phyloP scores from a whole-genome alignment of 2,113 vertebrate species.

The Aptenodytes patagonicus region DNA sequence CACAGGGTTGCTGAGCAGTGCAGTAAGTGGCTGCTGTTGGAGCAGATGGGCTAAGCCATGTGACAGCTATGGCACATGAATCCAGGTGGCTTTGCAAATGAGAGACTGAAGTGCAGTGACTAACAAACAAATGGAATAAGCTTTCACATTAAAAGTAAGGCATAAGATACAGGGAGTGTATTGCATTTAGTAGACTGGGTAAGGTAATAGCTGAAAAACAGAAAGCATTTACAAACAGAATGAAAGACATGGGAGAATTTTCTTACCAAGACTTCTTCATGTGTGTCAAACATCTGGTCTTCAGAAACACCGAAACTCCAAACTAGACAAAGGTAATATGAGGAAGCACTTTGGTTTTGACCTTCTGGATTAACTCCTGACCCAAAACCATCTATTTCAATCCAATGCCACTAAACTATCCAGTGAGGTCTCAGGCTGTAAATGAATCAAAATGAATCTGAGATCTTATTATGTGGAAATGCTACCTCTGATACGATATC shows the following conservation, averaged over 20 bases:
- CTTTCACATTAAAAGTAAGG: background rate
- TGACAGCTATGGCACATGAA: background rate
- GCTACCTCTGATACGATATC: constrained; percentile 23
- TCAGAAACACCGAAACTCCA: background rate
- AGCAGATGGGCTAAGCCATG: background rate
- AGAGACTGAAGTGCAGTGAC: background rate
- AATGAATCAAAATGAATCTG: constrained; percentile 53
- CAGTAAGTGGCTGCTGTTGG: background rate
- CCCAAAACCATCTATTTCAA: constrained; percentile 27
- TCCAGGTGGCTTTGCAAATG: constrained; percentile 6
- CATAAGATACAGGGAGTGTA: background rate
- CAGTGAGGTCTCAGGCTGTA: constrained; percentile 8
- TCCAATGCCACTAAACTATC: constrained; percentile 7
- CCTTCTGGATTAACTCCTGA: constrained; percentile 45
- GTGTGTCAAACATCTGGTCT: background rate
- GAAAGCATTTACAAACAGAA: background rate
- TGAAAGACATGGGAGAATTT: background rate
- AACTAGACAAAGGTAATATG: background rate
- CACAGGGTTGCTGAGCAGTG: background rate
- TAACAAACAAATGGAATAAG: background rate
- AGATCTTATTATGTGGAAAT: constrained; percentile 42
- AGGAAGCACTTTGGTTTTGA: constrained; percentile 1
- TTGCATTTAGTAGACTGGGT: background rate
- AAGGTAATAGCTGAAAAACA: background rate
- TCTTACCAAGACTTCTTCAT: background rate